Evolutionary conservation across 2,888 invertebrate genomes (phyloP).

Genomic region (Timema cristinae): DNA sequence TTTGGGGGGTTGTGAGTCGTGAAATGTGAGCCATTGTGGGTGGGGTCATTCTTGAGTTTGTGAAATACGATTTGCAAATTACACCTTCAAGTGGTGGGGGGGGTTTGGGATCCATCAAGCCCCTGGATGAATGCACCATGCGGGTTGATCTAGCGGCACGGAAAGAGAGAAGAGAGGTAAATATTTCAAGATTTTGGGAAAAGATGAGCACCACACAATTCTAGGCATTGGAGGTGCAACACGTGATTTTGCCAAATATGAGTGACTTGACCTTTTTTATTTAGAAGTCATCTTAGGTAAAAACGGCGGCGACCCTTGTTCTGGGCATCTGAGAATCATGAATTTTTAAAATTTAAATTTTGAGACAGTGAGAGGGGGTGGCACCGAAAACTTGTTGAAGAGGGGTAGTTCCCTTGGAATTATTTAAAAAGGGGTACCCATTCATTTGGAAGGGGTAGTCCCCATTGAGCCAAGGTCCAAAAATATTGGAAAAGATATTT

Average conservation of each 20-base stretch:
- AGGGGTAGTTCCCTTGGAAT: not conserved
- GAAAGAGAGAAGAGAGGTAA: not conserved
- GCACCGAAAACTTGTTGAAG: not conserved
- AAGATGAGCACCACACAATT: not conserved
- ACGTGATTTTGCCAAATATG: not conserved
- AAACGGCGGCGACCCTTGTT: not conserved
- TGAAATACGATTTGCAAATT: not conserved
- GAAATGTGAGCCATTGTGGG: not conserved
- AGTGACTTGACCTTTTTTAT: not conserved
- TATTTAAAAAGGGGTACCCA: not conserved
- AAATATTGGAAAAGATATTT: not conserved
- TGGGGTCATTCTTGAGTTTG: not conserved
- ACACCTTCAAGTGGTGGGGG: not conserved
- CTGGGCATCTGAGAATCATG: conserved; percentile 1
- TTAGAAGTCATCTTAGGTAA: not conserved
- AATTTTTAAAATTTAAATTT: not conserved
- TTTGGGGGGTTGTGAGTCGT: not conserved
- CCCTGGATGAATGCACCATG: not conserved
- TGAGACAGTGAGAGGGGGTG: not conserved
- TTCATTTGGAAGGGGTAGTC: not conserved
- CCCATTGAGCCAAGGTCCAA: not conserved
- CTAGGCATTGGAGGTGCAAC: not conserved
- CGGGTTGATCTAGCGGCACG: not conserved
- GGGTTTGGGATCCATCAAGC: not conserved
- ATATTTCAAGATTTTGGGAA: not conserved